These are phyloP conservation scores for Zaprionus taronus DNA, from an alignment of 1,140 invertebrate genomes.

Conservation along the genomic window DNA sequence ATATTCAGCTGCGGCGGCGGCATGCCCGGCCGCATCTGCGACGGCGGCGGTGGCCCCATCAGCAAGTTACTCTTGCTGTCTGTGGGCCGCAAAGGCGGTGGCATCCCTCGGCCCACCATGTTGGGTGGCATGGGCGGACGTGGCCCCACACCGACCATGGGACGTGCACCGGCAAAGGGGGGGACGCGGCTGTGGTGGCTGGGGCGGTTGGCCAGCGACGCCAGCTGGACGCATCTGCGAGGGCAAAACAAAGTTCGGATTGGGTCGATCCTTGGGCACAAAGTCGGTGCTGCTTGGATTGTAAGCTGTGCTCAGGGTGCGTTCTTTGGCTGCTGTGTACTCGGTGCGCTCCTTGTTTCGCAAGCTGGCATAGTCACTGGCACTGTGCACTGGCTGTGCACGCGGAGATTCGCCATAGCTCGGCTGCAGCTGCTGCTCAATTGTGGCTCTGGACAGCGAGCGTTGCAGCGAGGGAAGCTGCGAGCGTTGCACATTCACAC, in stretches of 20 bases:
- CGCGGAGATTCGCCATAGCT: neutral
- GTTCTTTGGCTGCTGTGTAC: slow-evolving; percentile 30
- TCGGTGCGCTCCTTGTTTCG: slow-evolving; percentile 22
- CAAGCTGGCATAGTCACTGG: neutral
- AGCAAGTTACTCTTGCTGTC: slow-evolving; percentile 81
- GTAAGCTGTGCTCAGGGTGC: slow-evolving; percentile 26
- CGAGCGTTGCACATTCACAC: neutral
- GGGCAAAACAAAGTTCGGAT: slow-evolving; percentile 68
- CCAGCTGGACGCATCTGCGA: slow-evolving; percentile 70
- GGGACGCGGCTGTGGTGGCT: slow-evolving; percentile 69
- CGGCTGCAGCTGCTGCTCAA: slow-evolving; percentile 1
- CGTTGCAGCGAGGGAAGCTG: neutral
- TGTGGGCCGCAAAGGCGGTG: slow-evolving; percentile 70
- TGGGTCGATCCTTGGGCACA: slow-evolving; percentile 51
- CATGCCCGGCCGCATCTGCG: slow-evolving; percentile 68
- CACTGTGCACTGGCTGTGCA: too few species aligned
- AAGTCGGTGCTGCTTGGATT: slow-evolving; percentile 21
- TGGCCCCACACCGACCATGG: slow-evolving; percentile 71
- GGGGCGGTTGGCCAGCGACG: slow-evolving; percentile 57
- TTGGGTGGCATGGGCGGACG: slow-evolving; percentile 72
- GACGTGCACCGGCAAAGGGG: slow-evolving; percentile 73
- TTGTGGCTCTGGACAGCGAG: neutral
- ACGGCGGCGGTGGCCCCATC: slow-evolving; percentile 65
- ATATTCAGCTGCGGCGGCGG: slow-evolving; percentile 58
- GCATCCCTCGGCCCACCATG: slow-evolving; percentile 60